Evolutionary conservation across 2,113 vertebrate species (phyloP).

Genomic region (Accipiter virgatus): DNA sequence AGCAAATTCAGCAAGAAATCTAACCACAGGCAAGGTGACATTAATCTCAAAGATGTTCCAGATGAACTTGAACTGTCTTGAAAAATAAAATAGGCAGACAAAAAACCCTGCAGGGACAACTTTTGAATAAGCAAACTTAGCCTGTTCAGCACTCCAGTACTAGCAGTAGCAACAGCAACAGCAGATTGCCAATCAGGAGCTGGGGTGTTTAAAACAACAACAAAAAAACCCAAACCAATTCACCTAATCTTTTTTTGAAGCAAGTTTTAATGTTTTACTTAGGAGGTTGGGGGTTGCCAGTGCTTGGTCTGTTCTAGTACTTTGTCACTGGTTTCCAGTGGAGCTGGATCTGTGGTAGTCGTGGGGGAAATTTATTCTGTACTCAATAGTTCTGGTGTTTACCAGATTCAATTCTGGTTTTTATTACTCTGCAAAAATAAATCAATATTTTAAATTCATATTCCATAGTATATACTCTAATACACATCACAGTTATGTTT

Average conservation of each 20-base stretch:
- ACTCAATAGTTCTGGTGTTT: background rate
- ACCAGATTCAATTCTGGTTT: background rate
- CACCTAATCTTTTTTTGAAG: background rate
- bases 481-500: background rate
- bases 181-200: background rate
- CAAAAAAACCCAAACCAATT: background rate
- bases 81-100: background rate
- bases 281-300: background rate
- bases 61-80: conserved; percentile 14
- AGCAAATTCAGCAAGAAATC: background rate
- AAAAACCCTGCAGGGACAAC: background rate
- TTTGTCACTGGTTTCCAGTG: background rate
- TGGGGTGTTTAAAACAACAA: background rate
- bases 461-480: background rate
- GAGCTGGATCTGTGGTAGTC: background rate
- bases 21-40: conserved; percentile 6
- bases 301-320: background rate
- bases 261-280: background rate
- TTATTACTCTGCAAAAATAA: background rate
- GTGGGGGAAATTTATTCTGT: background rate
- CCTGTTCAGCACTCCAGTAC: background rate
- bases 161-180: background rate
- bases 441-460: background rate
- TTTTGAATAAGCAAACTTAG: background rate
- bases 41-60: background rate